Base-by-base conservation (phyloP, 2,888 invertebrate species). In the Drosophila stalkeri region DNA sequence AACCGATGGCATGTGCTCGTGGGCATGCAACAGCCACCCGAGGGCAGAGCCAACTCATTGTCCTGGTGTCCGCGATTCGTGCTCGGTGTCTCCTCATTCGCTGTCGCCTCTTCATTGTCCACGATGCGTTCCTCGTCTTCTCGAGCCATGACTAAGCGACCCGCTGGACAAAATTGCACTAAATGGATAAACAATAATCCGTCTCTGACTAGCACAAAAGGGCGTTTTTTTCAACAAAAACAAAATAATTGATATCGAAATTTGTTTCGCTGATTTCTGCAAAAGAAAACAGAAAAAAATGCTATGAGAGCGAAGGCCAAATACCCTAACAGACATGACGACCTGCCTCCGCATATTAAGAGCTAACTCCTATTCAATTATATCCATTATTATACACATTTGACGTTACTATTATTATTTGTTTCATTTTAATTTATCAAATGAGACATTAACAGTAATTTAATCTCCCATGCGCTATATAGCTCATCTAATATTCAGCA, bases 1-100 rank as follows among this genome's bases (percentile, higher is more conserved):
- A 97, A 97, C 85, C 98, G 94, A 93, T 97, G 97, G 16, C 95
- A 93, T 57, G 94, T 93, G 89, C 95, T 95, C 64, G 94, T 94
- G 9, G 98, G 98, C 92, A 97, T 95, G 86, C 96, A 96, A 18
- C 86, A 87, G 55, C 90, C 83, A 7, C 83, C 81, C 6, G 88
- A 82, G 35, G 90, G 86, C 46, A 87, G 20, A 0, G 73, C 75
- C 72, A 93, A 72, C 72, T 93, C 93, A 90, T 93, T 93, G 56
- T 93, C 93, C 66, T 90, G 90, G 9, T 82, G 73, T 56, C 79
- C 82, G 33, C 65, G 64, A 20, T 16, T 18, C n/a, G 31, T 6
- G 47, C 33, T 6, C 27, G 37, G 8, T 4, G 64, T 4, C 64
- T 72, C 12, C 12, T 76, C 81, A 7, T 60, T 57, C 2, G 23